Conservation (phyloP, 2,113 vertebrate genomes). For the Mixornis gularis region DNA sequence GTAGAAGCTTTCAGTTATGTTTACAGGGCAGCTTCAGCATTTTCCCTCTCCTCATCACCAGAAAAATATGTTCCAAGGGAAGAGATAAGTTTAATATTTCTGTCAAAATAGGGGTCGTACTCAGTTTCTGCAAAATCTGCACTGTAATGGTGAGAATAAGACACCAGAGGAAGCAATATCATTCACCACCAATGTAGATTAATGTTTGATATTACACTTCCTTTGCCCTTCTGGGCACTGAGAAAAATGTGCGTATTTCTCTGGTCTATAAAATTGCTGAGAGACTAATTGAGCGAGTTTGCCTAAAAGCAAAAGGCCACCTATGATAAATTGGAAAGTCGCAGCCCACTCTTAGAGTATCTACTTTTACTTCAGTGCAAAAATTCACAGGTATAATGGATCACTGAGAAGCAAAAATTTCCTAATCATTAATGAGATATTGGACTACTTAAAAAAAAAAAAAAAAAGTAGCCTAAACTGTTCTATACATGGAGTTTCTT, state of each 20-base stretch:
- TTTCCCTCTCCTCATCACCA: background rate
- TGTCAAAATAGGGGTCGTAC: background rate
- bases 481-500: background rate
- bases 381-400: background rate
- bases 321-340: background rate
- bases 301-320: background rate
- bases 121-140: background rate
- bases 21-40: background rate
- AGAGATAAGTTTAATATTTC: background rate
- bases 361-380: background rate
- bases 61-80: background rate
- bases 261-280: background rate
- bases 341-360: background rate
- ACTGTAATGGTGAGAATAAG: background rate
- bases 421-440: background rate
- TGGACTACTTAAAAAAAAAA: background rate
- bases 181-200: background rate
- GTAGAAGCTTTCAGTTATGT: background rate
- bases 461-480: background rate
- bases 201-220: background rate
- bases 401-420: background rate
- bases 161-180: background rate
- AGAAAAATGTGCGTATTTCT: background rate
- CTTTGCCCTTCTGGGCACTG: background rate
- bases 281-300: conserved; percentile 9